Percentiles rank a stretch among this genome's conserved stretches.
These are phyloP conservation scores for Catotricha subobsoleta DNA, from an alignment of 2,888 invertebrate species.

Conservation along the genomic window DNA sequence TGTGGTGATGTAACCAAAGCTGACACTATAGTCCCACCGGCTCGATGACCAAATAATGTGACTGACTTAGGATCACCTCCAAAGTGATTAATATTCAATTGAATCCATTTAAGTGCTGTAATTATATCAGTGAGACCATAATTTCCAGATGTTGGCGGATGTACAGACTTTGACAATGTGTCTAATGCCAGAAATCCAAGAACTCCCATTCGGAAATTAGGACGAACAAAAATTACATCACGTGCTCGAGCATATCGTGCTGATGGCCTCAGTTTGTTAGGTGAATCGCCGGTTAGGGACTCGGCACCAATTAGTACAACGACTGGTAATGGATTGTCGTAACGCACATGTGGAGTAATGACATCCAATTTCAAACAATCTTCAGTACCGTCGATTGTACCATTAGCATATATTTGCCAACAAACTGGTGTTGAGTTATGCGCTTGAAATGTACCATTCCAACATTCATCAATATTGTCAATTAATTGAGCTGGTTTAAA, in stretches of 20 bases:
- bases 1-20: constrained; percentile 43
- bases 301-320: constrained; percentile 68
- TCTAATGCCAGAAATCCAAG: constrained; percentile 68
- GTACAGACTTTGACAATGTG: constrained; percentile 45
- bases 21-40: constrained; percentile 68
- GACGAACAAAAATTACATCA: constrained; percentile 70
- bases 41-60: constrained; percentile 67
- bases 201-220: constrained; percentile 64
- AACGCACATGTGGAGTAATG: constrained; percentile 62
- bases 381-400: constrained; percentile 50
- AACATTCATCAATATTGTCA: constrained; percentile 50
- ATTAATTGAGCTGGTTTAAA: constrained; percentile 53
- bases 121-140: constrained; percentile 70
- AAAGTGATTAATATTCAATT: constrained; percentile 64
- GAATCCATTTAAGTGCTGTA: constrained; percentile 59
- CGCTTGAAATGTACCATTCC: constrained; percentile 49
- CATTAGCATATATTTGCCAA: constrained; percentile 48
- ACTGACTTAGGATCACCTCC: constrained; percentile 64
- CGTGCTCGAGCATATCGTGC: constrained; percentile 55
- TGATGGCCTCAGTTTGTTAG: constrained; percentile 53
- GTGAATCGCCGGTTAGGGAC: constrained; percentile 56
- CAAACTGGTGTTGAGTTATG: constrained; percentile 47
- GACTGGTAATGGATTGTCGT: constrained; percentile 61
- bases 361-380: constrained; percentile 71
- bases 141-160: constrained; percentile 65